Conservation (phyloP, 2,797 vertebrate species). For the Danio tinwini region DNA sequence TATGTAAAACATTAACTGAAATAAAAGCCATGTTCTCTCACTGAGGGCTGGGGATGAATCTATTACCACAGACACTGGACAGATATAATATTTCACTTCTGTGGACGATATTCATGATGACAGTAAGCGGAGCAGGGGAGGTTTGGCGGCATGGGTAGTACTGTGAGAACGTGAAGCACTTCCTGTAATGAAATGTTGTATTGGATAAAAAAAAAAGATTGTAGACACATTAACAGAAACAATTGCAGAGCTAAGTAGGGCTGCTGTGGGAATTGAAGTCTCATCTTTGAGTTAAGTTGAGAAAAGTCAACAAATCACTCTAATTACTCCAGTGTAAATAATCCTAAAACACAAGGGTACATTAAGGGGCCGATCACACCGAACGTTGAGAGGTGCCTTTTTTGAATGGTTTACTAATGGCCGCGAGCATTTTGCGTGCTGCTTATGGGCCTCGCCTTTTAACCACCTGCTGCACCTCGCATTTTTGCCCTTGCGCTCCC, state of each 20-base stretch:
- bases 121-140: not conserved
- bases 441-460: no score
- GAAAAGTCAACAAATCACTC: slow-evolving; percentile 2
- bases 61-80: slow-evolving; percentile 20
- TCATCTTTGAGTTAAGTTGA: slow-evolving; percentile 1
- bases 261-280: not conserved
- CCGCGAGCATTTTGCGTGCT: no score
- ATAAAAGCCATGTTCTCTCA: slow-evolving; percentile 32
- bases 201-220: not conserved
- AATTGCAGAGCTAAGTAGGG: not conserved
- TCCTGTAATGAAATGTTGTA: not conserved
- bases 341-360: not conserved
- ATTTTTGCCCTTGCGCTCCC: no score
- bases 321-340: not conserved
- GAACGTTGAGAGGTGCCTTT: no score
- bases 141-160: not conserved
- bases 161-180: slow-evolving; percentile 9
- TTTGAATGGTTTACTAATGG: no score
- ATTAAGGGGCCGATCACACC: no score
- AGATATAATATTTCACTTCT: slow-evolving; percentile 19
- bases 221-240: not conserved
- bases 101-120: not conserved
- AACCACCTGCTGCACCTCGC: no score
- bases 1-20: slow-evolving; percentile 36
- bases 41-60: slow-evolving; percentile 6